phyloP scores from a whole-genome alignment of 2,797 vertebrate genomes.

The Heteromormyrus szaboi region DNA sequence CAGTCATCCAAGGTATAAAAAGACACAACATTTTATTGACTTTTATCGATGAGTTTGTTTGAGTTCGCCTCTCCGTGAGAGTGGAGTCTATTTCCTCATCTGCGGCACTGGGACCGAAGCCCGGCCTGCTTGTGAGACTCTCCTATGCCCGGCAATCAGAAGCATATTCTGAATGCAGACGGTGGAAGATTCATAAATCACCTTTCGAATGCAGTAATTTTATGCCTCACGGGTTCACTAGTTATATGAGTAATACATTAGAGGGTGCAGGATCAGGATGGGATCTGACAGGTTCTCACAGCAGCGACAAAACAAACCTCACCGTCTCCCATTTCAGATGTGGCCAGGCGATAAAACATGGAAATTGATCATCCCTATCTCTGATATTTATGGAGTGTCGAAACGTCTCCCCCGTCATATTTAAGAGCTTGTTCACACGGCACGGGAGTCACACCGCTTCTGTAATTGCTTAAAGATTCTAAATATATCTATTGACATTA shows the following conservation, averaged over 20 bases:
- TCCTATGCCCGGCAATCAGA: conserved; percentile 42
- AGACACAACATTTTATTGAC: conserved; percentile 5
- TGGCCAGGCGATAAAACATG: conserved; percentile 25
- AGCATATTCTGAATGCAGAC: conserved; percentile 63
- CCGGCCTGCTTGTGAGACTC: conserved; percentile 7
- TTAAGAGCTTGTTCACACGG: conserved; percentile 42
- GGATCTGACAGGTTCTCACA: conserved; percentile 64
- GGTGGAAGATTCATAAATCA: conserved; percentile 68
- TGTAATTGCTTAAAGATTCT: conserved; percentile 68
- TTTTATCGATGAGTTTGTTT: conserved; percentile 16
- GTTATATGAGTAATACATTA: conserved; percentile 61
- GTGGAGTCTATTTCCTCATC: conserved; percentile 22
- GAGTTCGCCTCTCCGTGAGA: conserved; percentile 10
- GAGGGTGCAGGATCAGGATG: conserved; percentile 48
- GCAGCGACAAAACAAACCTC: conserved; percentile 49
- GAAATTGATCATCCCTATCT: conserved; percentile 48
- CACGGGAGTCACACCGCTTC: conserved; percentile 62
- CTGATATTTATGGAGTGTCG: conserved; percentile 61
- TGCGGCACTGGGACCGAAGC: neutral
- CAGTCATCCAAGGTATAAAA: neutral
- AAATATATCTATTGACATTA: conserved; percentile 74
- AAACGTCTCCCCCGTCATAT: conserved; percentile 59
- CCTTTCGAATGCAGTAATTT: conserved; percentile 63
- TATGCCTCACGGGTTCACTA: conserved; percentile 63
- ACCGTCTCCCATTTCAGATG: conserved; percentile 37